A percentile compares a stretch with the other conserved stretches of the same genome.
phyloP scores from a whole-genome alignment of 2,797 vertebrate species.

The Anniella stebbinsi region DNA sequence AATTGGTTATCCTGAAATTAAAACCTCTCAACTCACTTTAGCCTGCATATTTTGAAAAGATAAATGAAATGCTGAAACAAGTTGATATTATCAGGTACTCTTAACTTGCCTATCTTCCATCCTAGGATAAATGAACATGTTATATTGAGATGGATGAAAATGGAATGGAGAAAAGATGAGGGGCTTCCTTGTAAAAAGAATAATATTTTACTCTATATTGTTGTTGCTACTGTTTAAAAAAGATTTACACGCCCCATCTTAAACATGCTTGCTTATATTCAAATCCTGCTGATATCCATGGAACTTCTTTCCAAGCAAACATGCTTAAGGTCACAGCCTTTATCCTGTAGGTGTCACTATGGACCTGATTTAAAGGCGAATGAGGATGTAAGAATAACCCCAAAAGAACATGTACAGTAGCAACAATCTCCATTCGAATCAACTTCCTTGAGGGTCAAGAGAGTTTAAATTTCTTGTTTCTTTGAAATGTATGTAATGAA shows the following conservation, averaged over 20 bases:
- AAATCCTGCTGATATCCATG: neutral
- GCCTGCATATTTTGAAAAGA: neutral
- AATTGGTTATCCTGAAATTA: neutral
- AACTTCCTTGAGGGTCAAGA: constrained; percentile 15
- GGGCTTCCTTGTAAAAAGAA: neutral
- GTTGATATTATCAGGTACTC: neutral
- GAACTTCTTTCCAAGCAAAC: neutral
- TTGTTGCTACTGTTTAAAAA: neutral
- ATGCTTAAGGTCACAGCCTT: neutral
- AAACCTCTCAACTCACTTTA: neutral
- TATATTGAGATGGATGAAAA: neutral
- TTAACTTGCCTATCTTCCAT: neutral
- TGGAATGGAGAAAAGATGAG: neutral
- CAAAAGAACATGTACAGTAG: neutral
- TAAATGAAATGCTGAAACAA: neutral
- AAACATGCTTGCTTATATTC: neutral
- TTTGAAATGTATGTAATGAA: neutral
- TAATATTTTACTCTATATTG: neutral
- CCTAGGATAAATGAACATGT: neutral
- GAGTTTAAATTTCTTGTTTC: neutral
- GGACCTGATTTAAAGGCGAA: constrained; percentile 2
- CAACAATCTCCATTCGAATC: neutral
- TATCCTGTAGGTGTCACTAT: neutral
- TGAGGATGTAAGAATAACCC: neutral
- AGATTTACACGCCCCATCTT: neutral